Conservation (phyloP, 2,888 invertebrate genomes). For the Onthophagus sagittarius region DNA sequence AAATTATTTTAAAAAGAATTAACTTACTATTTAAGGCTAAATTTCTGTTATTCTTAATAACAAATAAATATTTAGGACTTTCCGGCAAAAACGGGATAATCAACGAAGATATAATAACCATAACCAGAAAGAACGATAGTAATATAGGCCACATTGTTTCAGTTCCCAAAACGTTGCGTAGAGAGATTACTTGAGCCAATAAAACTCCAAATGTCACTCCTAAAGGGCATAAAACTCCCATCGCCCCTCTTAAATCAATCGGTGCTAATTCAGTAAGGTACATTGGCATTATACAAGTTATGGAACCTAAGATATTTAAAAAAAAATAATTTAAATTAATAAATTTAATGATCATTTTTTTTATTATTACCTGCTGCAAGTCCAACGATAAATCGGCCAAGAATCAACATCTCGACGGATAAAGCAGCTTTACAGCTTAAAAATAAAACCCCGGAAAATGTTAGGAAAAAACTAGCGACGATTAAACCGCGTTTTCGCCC, state of each 20-base stretch:
- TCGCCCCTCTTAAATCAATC: constrained; percentile 69
- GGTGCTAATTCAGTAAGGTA: constrained; percentile 88
- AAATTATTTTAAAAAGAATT: too few species aligned
- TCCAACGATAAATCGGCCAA: constrained; percentile 76
- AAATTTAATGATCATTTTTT: background rate
- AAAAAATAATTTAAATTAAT: background rate
- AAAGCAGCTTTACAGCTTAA: constrained; percentile 60
- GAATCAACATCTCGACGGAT: constrained; percentile 75
- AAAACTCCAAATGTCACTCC: constrained; percentile 77
- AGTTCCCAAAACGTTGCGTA: constrained; percentile 64
- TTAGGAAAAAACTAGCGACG: constrained; percentile 64
- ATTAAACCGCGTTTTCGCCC: constrained; percentile 76
- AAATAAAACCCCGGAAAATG: constrained; percentile 68
- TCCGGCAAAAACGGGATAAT: constrained; percentile 72
- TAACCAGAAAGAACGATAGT: constrained; percentile 66
- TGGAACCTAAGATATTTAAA: constrained; percentile 59
- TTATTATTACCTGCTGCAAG: constrained; percentile 59
- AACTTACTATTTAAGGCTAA: constrained; percentile 63
- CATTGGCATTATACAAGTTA: constrained; percentile 85
- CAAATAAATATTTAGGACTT: constrained; percentile 82
- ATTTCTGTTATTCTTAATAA: constrained; percentile 63
- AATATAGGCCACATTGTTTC: constrained; percentile 71
- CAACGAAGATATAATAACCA: constrained; percentile 61
- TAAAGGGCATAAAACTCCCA: constrained; percentile 80
- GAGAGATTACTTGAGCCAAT: constrained; percentile 68